Conservation (phyloP, 2,113 vertebrate species). For the Lates calcarifer region DNA sequence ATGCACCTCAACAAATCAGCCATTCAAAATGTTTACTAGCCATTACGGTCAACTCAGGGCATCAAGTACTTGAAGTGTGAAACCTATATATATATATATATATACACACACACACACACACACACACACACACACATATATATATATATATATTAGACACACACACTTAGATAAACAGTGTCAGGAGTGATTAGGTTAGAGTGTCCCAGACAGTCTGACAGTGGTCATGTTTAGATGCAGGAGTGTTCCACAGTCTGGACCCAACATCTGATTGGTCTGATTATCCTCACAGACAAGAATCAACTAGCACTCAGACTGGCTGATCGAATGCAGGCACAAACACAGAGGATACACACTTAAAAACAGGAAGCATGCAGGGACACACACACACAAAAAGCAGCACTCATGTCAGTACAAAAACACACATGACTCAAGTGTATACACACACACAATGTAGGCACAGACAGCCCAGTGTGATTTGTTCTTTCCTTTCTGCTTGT, state of each 20-base stretch:
- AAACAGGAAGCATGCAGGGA: neutral
- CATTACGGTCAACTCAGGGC: conserved; percentile 14
- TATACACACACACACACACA: too few relatives aligned
- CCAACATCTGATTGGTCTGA: conserved; percentile 38
- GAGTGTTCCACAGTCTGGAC: conserved; percentile 9
- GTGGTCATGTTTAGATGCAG: neutral
- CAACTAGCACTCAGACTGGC: conserved; percentile 4
- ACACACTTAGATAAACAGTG: neutral
- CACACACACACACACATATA: neutral
- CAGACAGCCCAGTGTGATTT: neutral
- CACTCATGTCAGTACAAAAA: neutral
- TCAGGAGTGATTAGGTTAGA: conserved; percentile 7
- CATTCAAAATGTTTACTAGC: neutral
- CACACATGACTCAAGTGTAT: neutral
- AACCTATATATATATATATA: too few relatives aligned
- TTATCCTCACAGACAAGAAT: conserved; percentile 27
- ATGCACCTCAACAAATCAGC: neutral
- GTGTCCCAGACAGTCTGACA: conserved; percentile 31
- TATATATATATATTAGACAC: too few relatives aligned
- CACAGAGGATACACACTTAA: conserved; percentile 9
- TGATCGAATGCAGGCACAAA: conserved; percentile 30
- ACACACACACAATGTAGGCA: neutral
- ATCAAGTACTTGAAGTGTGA: neutral
- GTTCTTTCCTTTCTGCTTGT: neutral
- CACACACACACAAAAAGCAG: neutral